Base-by-base conservation (phyloP, 2,888 invertebrate genomes). In the Platerodrilus igneus region DNA sequence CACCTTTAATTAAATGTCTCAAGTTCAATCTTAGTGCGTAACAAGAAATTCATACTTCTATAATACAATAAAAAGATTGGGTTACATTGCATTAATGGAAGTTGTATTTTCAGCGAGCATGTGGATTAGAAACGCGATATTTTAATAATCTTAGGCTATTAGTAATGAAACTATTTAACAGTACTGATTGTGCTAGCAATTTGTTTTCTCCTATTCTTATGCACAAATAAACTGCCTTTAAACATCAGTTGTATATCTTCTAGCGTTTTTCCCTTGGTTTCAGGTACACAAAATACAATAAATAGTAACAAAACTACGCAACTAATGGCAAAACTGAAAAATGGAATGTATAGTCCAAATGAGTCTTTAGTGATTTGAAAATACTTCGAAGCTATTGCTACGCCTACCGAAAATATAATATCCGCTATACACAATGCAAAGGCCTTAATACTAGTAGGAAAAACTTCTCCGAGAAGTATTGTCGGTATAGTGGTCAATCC, bases 251-350 rank as follows among this genome's bases (percentile, higher is more conserved):
- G 83, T 54, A 84, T 83, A 56, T 78, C 75, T 34, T 80, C 74
- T 56, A 84, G 73, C 3, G 81, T 81, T 56, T 81, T 82, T 36
- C 81, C 81, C 62, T 81, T 83, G 2, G 83, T 83, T 66, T 83
- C 83, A 1, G 83, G 82, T 10, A 83, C 73, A 49, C 74, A 64
- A 14, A 75, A 62, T 30, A 73, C 52, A 56, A 82, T 77, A 62
- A 78, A 81, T 44, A 76, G 63, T 32, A 81, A 66, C 1, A 81
- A 80, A 36, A 79, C 38, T 10, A 78, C 60, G 9, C 79, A 79
- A 58, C 75, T 78, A 9, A 68, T 58, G 1, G 77, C 71, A 62
- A 81, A 83, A 52, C 76, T 76, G 67, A 77, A 78, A 62, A 83
- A 83, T 45, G 79, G 76, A 54, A 78, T 73, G 61, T 78, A 77